Percentiles rank a stretch among this genome's conserved stretches.
Evolutionary conservation across 2,113 vertebrate species (phyloP).

Genomic region (Pyrgilauda ruficollis): DNA sequence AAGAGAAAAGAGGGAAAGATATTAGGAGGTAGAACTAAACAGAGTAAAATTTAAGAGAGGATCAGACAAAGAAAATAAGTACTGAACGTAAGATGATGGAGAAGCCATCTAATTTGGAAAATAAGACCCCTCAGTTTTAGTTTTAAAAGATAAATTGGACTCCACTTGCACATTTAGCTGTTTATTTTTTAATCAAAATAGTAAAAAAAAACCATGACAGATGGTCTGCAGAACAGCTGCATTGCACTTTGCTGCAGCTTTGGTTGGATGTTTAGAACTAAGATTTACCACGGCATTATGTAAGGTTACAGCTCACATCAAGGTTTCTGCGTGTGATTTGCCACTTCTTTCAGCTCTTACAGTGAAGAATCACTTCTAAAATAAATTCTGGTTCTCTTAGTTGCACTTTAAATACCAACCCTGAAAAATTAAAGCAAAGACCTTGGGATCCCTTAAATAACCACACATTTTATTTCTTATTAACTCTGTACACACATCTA

Average conservation of each 20-base stretch:
- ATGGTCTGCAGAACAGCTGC: background rate
- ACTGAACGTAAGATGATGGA: background rate
- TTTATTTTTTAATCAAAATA: background rate
- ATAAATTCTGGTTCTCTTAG: background rate
- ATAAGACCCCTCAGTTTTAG: background rate
- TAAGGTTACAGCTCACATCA: background rate
- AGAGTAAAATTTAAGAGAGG: background rate
- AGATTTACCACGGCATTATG: background rate
- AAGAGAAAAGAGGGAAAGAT: background rate
- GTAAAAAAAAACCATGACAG: background rate
- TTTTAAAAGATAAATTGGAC: background rate
- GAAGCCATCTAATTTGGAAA: background rate
- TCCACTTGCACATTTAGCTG: too few species aligned
- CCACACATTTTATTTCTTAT: background rate
- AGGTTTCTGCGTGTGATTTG: background rate
- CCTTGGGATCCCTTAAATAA: background rate
- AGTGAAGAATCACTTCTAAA: conserved; percentile 20
- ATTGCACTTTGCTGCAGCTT: background rate
- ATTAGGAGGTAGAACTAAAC: background rate
- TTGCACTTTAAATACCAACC: conserved; percentile 28
- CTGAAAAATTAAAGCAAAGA: background rate
- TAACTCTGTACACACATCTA: background rate
- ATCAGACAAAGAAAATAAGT: background rate
- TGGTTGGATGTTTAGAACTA: background rate
- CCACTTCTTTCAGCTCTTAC: background rate